These are phyloP conservation scores for Agonopterix heracliana DNA, from an alignment of 2,888 invertebrate species.

Conservation along the genomic window DNA sequence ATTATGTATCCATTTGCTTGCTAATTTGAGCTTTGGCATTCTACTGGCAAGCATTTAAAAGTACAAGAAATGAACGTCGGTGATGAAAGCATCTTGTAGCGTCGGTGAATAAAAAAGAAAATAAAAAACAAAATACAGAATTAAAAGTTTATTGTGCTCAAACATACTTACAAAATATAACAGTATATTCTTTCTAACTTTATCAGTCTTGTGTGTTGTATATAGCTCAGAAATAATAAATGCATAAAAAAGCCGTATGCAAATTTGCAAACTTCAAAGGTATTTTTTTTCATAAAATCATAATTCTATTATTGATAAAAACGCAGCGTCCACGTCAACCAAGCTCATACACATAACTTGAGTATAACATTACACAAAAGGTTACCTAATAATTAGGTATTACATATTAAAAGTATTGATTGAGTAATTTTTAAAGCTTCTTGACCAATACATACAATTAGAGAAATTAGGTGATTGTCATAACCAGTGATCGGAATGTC, in stretches of 20 bases:
- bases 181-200: slow-evolving; percentile 47
- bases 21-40: slow-evolving; percentile 8
- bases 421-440: no score
- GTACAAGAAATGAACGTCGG: neutral
- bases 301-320: neutral
- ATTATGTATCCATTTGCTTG: slow-evolving; percentile 19
- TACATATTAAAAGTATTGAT: no score
- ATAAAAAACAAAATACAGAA: slow-evolving; percentile 48
- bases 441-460: no score
- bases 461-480: no score
- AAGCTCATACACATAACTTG: slow-evolving; percentile 48
- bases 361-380: slow-evolving; percentile 21
- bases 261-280: slow-evolving; percentile 35
- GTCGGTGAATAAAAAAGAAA: slow-evolving; percentile 46
- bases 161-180: slow-evolving; percentile 62
- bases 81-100: slow-evolving; percentile 19
- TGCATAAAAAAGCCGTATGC: slow-evolving; percentile 62
- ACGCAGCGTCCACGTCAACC: slow-evolving; percentile 33
- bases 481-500: no score
- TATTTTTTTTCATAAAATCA: slow-evolving; percentile 9
- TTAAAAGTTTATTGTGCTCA: slow-evolving; percentile 65
- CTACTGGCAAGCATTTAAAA: neutral
- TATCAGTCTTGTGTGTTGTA: slow-evolving; percentile 76
- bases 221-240: slow-evolving; percentile 68
- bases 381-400: neutral